phyloP scores from a whole-genome alignment of 2,888 invertebrate genomes.

The Lithosia quadra region DNA sequence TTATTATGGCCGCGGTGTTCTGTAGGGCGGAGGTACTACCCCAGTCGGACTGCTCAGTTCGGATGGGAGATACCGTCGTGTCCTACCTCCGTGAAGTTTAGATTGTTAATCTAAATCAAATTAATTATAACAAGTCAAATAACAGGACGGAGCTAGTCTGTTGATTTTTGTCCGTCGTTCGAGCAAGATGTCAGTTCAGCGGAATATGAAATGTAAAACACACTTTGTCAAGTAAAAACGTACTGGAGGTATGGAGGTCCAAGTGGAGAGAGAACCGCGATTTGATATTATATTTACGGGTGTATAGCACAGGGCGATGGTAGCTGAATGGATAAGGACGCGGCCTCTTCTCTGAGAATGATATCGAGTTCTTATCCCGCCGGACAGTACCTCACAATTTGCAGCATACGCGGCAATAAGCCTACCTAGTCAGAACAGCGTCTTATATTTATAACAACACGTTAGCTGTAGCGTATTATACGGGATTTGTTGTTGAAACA shows the following conservation, averaged over 20 bases:
- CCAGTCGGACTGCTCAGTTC: too few relatives aligned
- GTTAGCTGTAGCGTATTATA: slow-evolving; percentile 10
- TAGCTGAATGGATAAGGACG: too few relatives aligned
- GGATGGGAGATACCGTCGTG: too few relatives aligned
- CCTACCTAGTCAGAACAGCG: neutral
- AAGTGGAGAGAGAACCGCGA: slow-evolving; percentile 17
- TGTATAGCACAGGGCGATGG: too few relatives aligned
- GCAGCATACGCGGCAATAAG: neutral
- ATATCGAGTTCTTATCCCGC: too few relatives aligned
- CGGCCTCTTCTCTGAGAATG: too few relatives aligned
- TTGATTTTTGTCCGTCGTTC: slow-evolving; percentile 39
- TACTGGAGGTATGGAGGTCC: slow-evolving; percentile 34
- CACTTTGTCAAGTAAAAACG: slow-evolving; percentile 57
- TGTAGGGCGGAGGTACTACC: too few relatives aligned
- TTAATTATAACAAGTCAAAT: slow-evolving; percentile 28
- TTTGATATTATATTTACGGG: neutral
- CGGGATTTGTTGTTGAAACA: slow-evolving; percentile 16
- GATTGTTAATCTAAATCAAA: slow-evolving; percentile 5
- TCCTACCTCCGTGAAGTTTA: too few relatives aligned
- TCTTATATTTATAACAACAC: slow-evolving; percentile 14
- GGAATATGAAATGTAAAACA: slow-evolving; percentile 58
- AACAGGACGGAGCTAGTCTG: slow-evolving; percentile 28
- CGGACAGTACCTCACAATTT: neutral
- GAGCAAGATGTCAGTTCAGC: slow-evolving; percentile 29
- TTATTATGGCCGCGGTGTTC: too few relatives aligned